phyloP scores from a whole-genome alignment of 2,888 invertebrate species.

The Pseudococcus longispinus region DNA sequence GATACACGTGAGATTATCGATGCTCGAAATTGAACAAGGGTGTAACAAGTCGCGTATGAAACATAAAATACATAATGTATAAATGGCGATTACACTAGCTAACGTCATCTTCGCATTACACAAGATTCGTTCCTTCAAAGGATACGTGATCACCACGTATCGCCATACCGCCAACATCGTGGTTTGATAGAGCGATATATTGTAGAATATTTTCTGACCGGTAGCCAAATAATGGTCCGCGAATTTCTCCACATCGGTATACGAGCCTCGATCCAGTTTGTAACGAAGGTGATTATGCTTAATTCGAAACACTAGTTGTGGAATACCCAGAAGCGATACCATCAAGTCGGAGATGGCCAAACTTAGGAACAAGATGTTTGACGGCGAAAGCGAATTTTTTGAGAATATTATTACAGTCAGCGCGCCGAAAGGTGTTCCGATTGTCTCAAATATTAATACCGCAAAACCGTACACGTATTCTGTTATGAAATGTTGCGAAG shows the following conservation, averaged over 20 bases:
- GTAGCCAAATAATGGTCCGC: background rate
- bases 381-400: background rate
- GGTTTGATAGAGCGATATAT: background rate
- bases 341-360: background rate
- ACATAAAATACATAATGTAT: too few species aligned
- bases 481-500: constrained; percentile 76
- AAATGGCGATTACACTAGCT: background rate
- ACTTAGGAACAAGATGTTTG: background rate
- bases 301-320: background rate
- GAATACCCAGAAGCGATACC: background rate
- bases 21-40: too few species aligned
- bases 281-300: background rate
- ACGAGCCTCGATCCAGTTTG: background rate
- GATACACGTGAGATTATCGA: too few species aligned
- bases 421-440: background rate
- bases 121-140: constrained; percentile 61
- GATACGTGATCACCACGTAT: constrained; percentile 78
- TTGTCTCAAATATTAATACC: background rate
- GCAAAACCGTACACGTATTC: constrained; percentile 75
- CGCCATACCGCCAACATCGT: constrained; percentile 93
- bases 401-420: background rate
- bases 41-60: too few species aligned
- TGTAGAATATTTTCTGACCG: background rate
- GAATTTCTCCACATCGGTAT: background rate
- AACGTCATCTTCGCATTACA: background rate